Base-by-base conservation (phyloP, 2,797 vertebrate genomes). In the Chromis chromis region DNA sequence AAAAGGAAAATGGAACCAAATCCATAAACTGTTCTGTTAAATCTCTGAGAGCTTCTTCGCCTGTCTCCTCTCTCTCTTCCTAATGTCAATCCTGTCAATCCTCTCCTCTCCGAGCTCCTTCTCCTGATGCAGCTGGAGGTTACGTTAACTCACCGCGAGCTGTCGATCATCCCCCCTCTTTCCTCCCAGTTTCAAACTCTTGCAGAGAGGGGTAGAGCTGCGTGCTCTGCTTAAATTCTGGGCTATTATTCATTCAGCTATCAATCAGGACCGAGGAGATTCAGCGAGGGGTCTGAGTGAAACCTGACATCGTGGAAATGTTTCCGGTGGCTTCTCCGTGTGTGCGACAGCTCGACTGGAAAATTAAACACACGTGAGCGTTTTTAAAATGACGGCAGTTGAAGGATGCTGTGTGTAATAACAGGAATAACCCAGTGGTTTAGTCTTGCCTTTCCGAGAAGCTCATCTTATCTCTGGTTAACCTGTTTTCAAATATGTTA, bases 61-160 rank as follows among this genome's bases (percentile, higher is more conserved):
- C 14, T 55, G 4, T 13, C 16, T 33, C 9, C 22, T 46, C 24
- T 25, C 31, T 42, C 17, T 55, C 21, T 58, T 22, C 24, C 42
- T 49, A 50, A 48, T 59, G 48, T 42, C 12, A 21, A 11, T 14
- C 44, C 14, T n/a, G 22, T 66, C 61, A 63, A 44, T 39, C 49
- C 39, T 28, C 31, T 80, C 66, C 46, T 68, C 64, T 69, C 54
- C 71, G 53, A 65, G 44, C 70, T 50, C 21, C 56, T 49, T 12
- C 78, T 52, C 60, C 64, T 36, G 11, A 62, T 82, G 31, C 60
- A 81, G 67, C 71, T 58, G 66, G 36, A 58, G 50, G 31, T 54
- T 46, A 65, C 50, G 60, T 65, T 42, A 21, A 42, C 28, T 52
- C 60, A 33, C 72, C 52, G 33, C 17, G 55, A 74, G 54, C 44